Conservation (phyloP, 2,888 invertebrate species). For the Anarsia innoxiella region DNA sequence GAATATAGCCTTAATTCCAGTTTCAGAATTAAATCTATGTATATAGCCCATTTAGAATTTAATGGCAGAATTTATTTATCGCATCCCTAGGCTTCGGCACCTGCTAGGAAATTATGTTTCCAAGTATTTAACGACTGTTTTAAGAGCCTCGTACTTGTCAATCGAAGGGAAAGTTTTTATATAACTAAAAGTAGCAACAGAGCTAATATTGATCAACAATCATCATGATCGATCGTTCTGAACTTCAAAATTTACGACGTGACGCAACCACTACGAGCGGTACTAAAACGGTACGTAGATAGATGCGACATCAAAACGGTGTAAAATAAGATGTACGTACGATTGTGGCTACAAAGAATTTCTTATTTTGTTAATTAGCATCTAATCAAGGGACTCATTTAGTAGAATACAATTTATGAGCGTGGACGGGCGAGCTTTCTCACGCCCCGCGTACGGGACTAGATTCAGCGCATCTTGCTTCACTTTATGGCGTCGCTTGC, state of each 20-base stretch:
- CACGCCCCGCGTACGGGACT: constrained; percentile 30
- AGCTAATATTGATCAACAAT: constrained; percentile 54
- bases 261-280: constrained; percentile 35
- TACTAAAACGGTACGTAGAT: constrained; percentile 20
- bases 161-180: constrained; percentile 58
- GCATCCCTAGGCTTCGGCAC: too few species aligned
- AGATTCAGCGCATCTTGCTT: constrained; percentile 18
- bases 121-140: neutral
- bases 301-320: constrained; percentile 39
- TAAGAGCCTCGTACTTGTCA: constrained; percentile 10
- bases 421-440: constrained; percentile 47
- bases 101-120: too few species aligned
- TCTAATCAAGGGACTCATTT: constrained; percentile 61
- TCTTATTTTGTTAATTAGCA: constrained; percentile 59
- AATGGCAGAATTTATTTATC: too few species aligned
- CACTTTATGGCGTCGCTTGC: constrained; percentile 33
- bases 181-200: constrained; percentile 53
- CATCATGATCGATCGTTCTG: constrained; percentile 32
- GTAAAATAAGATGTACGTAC: constrained; percentile 24
- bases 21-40: constrained; percentile 2
- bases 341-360: constrained; percentile 41
- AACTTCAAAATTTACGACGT: constrained; percentile 40
- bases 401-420: constrained; percentile 53
- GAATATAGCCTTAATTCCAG: constrained; percentile 14
- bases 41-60: too few species aligned